Base-by-base conservation (phyloP, 2,113 vertebrate species). In the Syngnathus scovelli region DNA sequence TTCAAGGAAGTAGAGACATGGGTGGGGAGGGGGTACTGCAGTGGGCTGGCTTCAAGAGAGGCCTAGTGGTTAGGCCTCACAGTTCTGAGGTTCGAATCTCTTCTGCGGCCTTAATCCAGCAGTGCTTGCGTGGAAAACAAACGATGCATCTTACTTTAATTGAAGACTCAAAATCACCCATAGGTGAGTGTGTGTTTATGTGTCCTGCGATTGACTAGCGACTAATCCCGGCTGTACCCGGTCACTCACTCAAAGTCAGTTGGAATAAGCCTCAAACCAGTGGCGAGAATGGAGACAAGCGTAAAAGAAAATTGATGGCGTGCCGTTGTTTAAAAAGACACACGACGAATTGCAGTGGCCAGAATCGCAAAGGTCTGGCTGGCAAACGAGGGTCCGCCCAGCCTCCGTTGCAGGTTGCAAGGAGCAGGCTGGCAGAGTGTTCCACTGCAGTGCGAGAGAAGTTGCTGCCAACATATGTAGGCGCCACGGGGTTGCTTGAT, bases 321-420 rank as follows among this genome's bases (percentile, higher is more conserved):
- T 58, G 55, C 18, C 10, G 15, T 7, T 4, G 33, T 56, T 13
- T 70, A 23, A 78, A 80, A 81, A 75, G 78, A 65, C 79, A 81
- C 78, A 85, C 85, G 84, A 83, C 79, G 82, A 84, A 78, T 87
- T 83, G 78, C 80, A 82, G 70, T 68, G 80, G 84, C 78, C 84
- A 88, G 81, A 61, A 76, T 78, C 79, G 84, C 75, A 86, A 81
- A 84, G 85, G 77, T 72, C 83, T 83, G 83, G 81, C 85, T 80
- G 18, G 41, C 61, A 2, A 63, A 49, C 51, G 61, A 63, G 78
- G 82, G 83, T 75, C 82, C 83, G 80, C 83, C 87, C 82, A 77
- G 83, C 70, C 9, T 79, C 76, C 85, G 72, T 82, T 7, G 77
- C 83, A 85, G 84, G 82, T 85, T 80, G 83, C 82, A 12, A n/a